Evolutionary conservation across 2,797 vertebrate genomes (phyloP).

Genomic region (Neostethus bicornis): DNA sequence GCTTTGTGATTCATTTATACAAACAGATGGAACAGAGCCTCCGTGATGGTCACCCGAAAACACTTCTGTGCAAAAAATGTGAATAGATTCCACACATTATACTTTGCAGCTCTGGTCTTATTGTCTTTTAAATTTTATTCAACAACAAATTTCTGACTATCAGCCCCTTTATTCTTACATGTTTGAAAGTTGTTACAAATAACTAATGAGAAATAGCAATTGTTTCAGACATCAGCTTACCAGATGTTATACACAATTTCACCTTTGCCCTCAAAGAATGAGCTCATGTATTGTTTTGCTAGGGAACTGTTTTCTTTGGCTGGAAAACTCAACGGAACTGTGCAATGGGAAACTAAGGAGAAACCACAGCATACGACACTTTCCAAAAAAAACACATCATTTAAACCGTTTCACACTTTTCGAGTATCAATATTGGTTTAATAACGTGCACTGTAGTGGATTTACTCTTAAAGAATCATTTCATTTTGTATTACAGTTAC

Average conservation of each 20-base stretch:
- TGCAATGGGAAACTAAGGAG: conserved; percentile 16
- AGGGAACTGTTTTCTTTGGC: conserved; percentile 51
- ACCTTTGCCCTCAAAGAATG: conserved; percentile 62
- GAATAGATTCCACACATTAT: conserved; percentile 21
- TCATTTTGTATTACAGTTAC: conserved; percentile 78
- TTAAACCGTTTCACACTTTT: conserved; percentile 4
- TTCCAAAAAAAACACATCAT: conserved; percentile 11
- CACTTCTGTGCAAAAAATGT: conserved; percentile 22
- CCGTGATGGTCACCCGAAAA: conserved; percentile 29
- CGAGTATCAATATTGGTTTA: neutral
- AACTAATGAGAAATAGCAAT: conserved; percentile 39
- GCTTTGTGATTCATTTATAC: conserved; percentile 21
- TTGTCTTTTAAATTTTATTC: conserved; percentile 17
- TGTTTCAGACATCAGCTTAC: conserved; percentile 59
- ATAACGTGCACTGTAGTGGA: neutral
- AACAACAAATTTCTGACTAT: conserved; percentile 1
- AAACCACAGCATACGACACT: conserved; percentile 12
- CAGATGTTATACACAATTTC: conserved; percentile 69
- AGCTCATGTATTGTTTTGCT: conserved; percentile 70
- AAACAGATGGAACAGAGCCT: conserved; percentile 20
- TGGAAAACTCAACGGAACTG: conserved; percentile 18
- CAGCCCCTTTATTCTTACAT: conserved; percentile 8
- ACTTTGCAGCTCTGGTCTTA: conserved; percentile 6
- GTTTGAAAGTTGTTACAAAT: conserved; percentile 37
- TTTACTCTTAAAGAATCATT: conserved; percentile 6